These are phyloP conservation scores for Laterallus jamaicensis DNA, from an alignment of 2,113 vertebrate genomes.

Conservation along the genomic window DNA sequence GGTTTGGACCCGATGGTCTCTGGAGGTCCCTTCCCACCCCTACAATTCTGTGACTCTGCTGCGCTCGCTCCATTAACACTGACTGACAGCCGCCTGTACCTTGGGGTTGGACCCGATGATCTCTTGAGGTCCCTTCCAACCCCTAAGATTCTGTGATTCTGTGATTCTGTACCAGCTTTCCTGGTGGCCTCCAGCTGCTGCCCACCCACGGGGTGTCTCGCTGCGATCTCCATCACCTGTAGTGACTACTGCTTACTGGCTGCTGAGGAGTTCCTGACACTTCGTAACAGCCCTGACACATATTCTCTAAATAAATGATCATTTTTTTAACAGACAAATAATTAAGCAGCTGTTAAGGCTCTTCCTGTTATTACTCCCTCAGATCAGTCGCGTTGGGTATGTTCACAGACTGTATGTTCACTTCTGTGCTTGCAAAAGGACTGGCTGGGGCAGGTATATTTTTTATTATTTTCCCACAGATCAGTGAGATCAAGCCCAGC, in stretches of 20 bases:
- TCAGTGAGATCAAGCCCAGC: not conserved
- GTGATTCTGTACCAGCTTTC: not conserved
- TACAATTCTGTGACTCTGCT: no score
- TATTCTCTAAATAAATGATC: not conserved
- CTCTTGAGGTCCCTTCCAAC: no score
- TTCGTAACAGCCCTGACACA: not conserved
- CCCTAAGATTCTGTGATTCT: no score
- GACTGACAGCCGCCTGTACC: no score
- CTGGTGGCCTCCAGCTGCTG: not conserved
- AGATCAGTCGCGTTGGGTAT: not conserved
- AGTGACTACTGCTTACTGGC: accelerated
- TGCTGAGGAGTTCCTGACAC: not conserved
- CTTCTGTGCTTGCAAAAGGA: accelerated
- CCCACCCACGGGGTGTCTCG: accelerated
- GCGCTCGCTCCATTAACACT: no score
- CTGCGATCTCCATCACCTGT: accelerated
- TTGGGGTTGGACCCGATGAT: no score
- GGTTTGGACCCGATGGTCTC: no score
- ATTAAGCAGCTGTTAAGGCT: not conserved
- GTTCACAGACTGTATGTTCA: not conserved
- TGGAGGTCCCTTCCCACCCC: no score
- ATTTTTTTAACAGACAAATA: not conserved
- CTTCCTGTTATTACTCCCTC: not conserved
- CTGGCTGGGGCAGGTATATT: not conserved
- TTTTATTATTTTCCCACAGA: not conserved